phyloP scores from a whole-genome alignment of 1,140 invertebrate species.

The Sweltsa coloradensis region DNA sequence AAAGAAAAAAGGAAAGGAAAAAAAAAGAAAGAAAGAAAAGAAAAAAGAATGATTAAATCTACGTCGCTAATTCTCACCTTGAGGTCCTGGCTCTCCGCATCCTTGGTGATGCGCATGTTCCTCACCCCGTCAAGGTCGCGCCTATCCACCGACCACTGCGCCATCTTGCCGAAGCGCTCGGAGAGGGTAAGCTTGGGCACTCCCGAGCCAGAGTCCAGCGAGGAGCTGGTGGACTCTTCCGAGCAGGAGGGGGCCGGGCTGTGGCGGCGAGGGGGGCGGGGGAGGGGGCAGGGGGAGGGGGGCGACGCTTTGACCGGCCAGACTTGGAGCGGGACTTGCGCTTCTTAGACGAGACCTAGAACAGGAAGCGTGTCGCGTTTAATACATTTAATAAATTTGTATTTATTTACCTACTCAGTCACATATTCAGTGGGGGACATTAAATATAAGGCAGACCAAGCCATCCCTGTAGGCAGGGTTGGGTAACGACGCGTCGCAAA shows the following conservation, averaged over 20 bases:
- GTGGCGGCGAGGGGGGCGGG: not conserved
- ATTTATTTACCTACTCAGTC: too few relatives aligned
- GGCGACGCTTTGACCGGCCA: not conserved
- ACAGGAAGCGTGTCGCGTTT: too few relatives aligned
- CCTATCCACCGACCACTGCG: slow-evolving; percentile 66
- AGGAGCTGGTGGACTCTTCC: slow-evolving; percentile 31
- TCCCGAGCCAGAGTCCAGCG: slow-evolving; percentile 28
- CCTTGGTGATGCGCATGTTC: slow-evolving; percentile 73
- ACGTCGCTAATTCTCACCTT: slow-evolving; percentile 62
- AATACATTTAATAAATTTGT: too few relatives aligned
- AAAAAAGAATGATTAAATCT: not conserved
- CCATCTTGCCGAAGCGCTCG: slow-evolving; percentile 79
- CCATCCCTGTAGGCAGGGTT: too few relatives aligned
- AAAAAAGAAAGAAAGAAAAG: too few relatives aligned
- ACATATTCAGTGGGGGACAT: too few relatives aligned
- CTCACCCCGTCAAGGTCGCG: slow-evolving; percentile 49
- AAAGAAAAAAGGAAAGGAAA: too few relatives aligned
- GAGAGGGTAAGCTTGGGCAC: slow-evolving; percentile 51
- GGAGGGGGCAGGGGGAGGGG: not conserved
- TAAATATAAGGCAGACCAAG: too few relatives aligned
- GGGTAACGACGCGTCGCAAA: too few relatives aligned
- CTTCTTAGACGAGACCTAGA: slow-evolving; percentile 17
- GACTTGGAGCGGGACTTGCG: slow-evolving; percentile 5
- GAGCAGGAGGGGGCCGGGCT: slow-evolving; percentile 25
- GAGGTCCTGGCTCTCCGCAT: slow-evolving; percentile 43